Percentiles rank a stretch among this genome's conserved stretches.
Evolutionary conservation across 2,797 vertebrate genomes (phyloP).

Genomic region (Otus scops): DNA sequence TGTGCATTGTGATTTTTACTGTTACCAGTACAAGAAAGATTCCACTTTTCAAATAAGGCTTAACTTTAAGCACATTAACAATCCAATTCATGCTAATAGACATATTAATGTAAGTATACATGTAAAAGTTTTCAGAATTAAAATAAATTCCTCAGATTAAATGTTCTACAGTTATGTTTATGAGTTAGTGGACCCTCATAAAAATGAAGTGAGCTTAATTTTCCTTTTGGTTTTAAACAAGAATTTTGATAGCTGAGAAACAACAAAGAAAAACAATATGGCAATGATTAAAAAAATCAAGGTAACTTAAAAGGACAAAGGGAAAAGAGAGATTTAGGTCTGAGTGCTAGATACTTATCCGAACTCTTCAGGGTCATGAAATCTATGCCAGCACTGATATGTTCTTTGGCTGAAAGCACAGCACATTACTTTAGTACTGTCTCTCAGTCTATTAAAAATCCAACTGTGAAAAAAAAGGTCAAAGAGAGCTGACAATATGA

Average conservation of each 20-base stretch:
- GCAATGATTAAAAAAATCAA: not conserved
- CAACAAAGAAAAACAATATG: not conserved
- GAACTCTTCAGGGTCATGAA: conserved; percentile 1
- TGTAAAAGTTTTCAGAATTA: not conserved
- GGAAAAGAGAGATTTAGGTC: not conserved
- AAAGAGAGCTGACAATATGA: not conserved
- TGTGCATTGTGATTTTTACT: not conserved
- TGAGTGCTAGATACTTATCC: not conserved
- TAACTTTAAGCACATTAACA: not conserved
- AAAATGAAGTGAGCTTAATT: not conserved
- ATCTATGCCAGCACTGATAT: not conserved
- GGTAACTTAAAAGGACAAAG: not conserved
- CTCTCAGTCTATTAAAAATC: conserved; percentile 9
- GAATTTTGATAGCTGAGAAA: not conserved
- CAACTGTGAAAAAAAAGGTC: not conserved
- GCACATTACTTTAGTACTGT: not conserved
- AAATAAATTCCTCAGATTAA: not conserved
- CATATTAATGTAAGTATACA: not conserved
- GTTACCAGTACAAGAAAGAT: not conserved
- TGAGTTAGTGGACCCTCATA: not conserved
- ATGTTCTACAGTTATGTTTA: not conserved
- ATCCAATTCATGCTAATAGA: not conserved
- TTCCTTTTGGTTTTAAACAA: not conserved
- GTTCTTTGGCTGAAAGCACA: not conserved
- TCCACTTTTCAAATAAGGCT: not conserved